Percentiles rank a stretch among this genome's conserved stretches.
These are phyloP conservation scores for human (Homo sapiens) DNA, from an alignment of 2,113 vertebrate genomes.

Conservation along the genomic window GRCh38 chr6:25487501-25488000, in stretches of 20 bases:
- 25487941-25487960: neutral
- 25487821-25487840: neutral
- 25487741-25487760: neutral
- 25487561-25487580: neutral
- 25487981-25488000: neutral
- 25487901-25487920: neutral
- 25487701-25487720: neutral
- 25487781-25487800: fast-evolving
- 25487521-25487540: neutral
- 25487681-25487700: neutral
- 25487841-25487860: neutral
- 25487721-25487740: neutral
- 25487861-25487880: neutral
- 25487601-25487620: neutral
- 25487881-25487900: neutral
- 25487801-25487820: neutral
- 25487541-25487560: neutral
- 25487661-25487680: neutral
- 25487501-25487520: neutral
- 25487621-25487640: neutral
- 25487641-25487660: neutral
- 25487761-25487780: neutral
- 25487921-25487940: neutral
- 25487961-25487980: neutral
- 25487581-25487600: neutral